Base-by-base conservation (phyloP, 2,797 vertebrate species). In the Lutjanus argentimaculatus region DNA sequence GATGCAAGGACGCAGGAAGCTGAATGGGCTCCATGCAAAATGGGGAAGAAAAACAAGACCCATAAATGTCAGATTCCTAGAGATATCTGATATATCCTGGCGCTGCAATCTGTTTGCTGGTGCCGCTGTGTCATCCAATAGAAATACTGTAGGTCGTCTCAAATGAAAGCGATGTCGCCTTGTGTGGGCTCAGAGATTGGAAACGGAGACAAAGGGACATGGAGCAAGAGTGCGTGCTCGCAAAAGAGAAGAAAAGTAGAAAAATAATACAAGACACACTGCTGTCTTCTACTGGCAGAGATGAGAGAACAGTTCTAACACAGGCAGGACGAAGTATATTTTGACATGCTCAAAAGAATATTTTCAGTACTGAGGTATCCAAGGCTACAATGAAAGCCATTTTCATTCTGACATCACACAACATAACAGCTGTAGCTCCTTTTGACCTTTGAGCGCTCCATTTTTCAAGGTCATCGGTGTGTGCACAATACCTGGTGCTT, bases 51-150 rank as follows among this genome's bases (percentile, higher is more conserved):
- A 90, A 87, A 83, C 83, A 83, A 85, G 56, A 80, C 68, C 75
- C 86, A 88, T 91, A 82, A 92, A 91, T 92, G 89, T 92, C 84
- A 93, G 83, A 89, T 90, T 91, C 82, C 79, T 64, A 10, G 81
- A 90, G 77, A 91, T 91, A 89, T 89, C 83, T 75, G 86, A 92
- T 88, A 67, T 59, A 80, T 89, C 84, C 67, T 21, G 76, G 79
- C 2, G 57, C 77, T 69, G 83, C 86, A 88, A 86, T 89, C 70
- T 83, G 77, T 87, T 82, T 88, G 69, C 75, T 43, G 73, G 57
- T 67, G 79, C 83, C 11, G 59, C 77, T 56, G 79, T 89, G 82
- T 87, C 87, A 88, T 80, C 85, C 66, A 56, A 62, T 56, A 67
- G 78, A 86, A 92, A 85, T 79, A 85, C 83, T 83, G 82, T 68